Evolutionary conservation across 2,888 invertebrate genomes (phyloP), one percentile per base, ranked within the genome.

Genomic region (Morpho helenor): DNA sequence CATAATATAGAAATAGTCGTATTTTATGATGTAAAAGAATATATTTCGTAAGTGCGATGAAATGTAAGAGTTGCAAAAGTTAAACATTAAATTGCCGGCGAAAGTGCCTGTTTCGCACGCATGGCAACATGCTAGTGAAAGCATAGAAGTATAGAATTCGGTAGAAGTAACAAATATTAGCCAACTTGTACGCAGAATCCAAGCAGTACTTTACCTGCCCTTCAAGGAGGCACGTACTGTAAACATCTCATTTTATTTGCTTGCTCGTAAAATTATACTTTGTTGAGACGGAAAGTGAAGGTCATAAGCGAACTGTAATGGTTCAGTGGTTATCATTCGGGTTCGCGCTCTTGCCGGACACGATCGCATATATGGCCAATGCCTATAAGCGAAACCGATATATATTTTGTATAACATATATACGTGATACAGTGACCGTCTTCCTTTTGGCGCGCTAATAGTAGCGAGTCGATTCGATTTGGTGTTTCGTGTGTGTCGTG

Each of bases 121-220:
- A 66, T 69, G 67, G 70, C 73, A 75, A 84, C 79, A 81, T 79
- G 70, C 65, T 65, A 74, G 85, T 77, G 85, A 84, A 85, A 85
- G 84, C 77, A 68, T 42, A 56, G 51, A 31, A 31, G 52, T 62
- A 66, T 68, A 66, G 67, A 68, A 71, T 75, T 75, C 73, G 73
- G 77, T 73, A 72, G 71, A 65, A 65, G 66, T 66, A 66, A 62
- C 68, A 68, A 69, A 73, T 70, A 72, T 73, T 71, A 70, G 69
- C 68, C 72, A 65, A 71, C 68, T 66, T 70, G 68, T 68, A 69
- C 63, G 46, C 66, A 63, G 68, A 71, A 71, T 68, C 62, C 64
- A 52, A 54, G 49, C 23, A 31, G 47, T 64, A 68, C 65, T 59
- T 46, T 51, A 57, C 56, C 41, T 45, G 57, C 52, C 59, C 61